Evolutionary conservation across 2,113 vertebrate species (phyloP).

Genomic region (Microcebus jonahi): DNA sequence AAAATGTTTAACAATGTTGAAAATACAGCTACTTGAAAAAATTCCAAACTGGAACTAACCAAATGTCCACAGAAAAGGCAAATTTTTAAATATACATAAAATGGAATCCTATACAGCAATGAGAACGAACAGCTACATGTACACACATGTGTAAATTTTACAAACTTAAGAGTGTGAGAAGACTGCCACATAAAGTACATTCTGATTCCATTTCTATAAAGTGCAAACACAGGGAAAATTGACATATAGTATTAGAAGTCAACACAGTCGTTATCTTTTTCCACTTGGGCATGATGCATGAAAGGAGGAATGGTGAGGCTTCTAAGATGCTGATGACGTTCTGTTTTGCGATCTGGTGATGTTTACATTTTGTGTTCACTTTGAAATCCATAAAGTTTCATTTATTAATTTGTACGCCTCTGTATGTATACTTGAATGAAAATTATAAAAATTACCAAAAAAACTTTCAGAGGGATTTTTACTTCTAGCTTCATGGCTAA

Average conservation of each 20-base stretch:
- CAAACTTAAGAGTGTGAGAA: neutral
- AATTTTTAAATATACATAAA: neutral
- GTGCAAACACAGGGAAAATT: neutral
- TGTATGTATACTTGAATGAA: neutral
- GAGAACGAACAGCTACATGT: neutral
- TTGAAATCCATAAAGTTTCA: neutral
- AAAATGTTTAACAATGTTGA: neutral
- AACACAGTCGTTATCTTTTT: fast-evolving
- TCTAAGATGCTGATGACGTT: neutral
- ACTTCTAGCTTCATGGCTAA: neutral
- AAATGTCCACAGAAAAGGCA: neutral
- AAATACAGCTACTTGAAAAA: neutral
- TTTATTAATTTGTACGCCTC: neutral
- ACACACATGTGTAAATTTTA: neutral
- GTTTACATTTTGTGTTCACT: neutral
- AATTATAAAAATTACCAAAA: neutral
- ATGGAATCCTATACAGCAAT: neutral
- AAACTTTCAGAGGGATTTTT: neutral
- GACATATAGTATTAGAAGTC: fast-evolving
- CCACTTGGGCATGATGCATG: too few relatives aligned
- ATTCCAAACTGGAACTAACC: neutral
- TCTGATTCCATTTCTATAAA: neutral
- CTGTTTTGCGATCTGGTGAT: neutral
- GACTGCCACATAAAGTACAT: neutral
- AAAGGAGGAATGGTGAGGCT: neutral